Conservation (phyloP, 2,888 invertebrate species). For the Autographa gamma region DNA sequence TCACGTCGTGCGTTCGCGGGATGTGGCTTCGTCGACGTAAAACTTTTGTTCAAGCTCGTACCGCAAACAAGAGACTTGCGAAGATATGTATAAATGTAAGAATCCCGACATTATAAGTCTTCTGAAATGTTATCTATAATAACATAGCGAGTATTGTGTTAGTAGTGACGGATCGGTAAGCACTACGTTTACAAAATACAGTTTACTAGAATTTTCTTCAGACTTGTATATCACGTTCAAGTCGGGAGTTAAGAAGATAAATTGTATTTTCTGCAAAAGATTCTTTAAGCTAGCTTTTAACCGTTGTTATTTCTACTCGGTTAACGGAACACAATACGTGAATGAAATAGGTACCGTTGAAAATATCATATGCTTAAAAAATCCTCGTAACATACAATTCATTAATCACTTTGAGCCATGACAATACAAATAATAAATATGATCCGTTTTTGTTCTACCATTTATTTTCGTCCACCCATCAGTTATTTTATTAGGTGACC, state of each 20-base stretch:
- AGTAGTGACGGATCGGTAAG: slow-evolving; percentile 53
- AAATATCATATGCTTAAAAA: background rate
- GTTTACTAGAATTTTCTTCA: slow-evolving; percentile 38
- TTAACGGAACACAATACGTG: background rate
- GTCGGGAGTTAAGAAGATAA: slow-evolving; percentile 46
- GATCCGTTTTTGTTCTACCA: slow-evolving; percentile 1
- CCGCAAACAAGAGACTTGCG: slow-evolving; percentile 55
- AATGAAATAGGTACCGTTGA: background rate
- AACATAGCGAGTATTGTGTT: slow-evolving; percentile 33
- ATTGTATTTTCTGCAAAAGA: slow-evolving; percentile 32
- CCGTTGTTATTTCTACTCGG: slow-evolving; percentile 14
- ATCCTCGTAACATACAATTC: background rate
- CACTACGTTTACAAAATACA: slow-evolving; percentile 46
- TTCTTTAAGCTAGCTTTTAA: slow-evolving; percentile 36
- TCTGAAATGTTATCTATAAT: slow-evolving; percentile 30
- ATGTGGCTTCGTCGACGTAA: slow-evolving; percentile 40
- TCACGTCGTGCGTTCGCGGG: slow-evolving; percentile 37
- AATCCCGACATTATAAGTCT: slow-evolving; percentile 43
- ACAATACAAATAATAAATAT: slow-evolving; percentile 7
- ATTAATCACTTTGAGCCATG: slow-evolving; percentile 6
- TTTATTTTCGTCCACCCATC: slow-evolving; percentile 14
- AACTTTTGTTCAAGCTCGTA: slow-evolving; percentile 54
- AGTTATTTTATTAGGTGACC: slow-evolving; percentile 28
- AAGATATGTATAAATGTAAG: slow-evolving; percentile 56
- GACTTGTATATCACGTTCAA: slow-evolving; percentile 11